These are phyloP conservation scores for Hypanus sabinus DNA, from an alignment of 2,113 vertebrate genomes.

Conservation along the genomic window DNA sequence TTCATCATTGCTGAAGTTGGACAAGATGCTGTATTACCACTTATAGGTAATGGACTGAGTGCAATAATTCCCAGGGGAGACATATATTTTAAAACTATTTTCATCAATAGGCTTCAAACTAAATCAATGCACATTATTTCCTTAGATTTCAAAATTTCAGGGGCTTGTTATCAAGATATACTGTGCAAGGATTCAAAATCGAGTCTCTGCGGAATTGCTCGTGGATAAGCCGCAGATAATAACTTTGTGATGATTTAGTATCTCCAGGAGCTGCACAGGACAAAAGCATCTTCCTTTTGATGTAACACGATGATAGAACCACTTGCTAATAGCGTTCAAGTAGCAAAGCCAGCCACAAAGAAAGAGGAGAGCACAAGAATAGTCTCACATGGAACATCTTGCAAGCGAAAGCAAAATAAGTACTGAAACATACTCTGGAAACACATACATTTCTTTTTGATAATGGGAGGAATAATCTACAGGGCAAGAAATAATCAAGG, in stretches of 20 bases:
- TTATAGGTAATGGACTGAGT: neutral
- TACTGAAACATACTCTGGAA: neutral
- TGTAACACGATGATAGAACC: neutral
- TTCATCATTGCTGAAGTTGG: neutral
- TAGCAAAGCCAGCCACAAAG: neutral
- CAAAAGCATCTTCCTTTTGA: neutral
- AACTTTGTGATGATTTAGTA: neutral
- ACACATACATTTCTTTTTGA: neutral
- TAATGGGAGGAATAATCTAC: neutral
- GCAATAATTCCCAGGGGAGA: constrained; percentile 23
- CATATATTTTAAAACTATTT: constrained; percentile 22
- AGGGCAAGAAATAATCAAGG: neutral
- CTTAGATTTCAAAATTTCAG: neutral
- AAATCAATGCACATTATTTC: neutral
- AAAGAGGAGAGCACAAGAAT: neutral
- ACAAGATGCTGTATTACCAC: constrained; percentile 3
- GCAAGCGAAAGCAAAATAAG: neutral
- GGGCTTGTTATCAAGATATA: constrained; percentile 16
- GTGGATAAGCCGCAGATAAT: neutral
- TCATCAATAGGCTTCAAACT: constrained; percentile 15
- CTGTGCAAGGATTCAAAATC: neutral
- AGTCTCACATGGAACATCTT: neutral
- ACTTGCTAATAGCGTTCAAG: neutral
- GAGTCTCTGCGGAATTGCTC: neutral
- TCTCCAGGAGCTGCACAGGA: neutral